These are phyloP conservation scores for Baryphthengus martii DNA, from an alignment of 2,113 vertebrate species.

Conservation along the genomic window DNA sequence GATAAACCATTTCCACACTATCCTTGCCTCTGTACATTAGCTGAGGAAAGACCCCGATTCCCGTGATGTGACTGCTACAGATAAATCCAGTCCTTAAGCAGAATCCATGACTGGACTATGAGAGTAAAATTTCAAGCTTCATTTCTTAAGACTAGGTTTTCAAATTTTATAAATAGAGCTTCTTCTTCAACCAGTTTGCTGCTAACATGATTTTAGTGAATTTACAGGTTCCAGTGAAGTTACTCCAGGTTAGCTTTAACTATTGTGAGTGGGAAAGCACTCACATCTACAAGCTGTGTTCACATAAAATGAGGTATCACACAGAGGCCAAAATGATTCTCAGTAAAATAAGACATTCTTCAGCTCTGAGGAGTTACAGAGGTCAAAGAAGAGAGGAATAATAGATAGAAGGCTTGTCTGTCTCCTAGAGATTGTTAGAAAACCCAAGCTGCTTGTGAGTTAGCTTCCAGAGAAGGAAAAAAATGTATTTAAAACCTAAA, in stretches of 20 bases:
- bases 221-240: background rate
- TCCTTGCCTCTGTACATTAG: background rate
- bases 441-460: background rate
- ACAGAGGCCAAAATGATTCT: background rate
- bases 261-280: background rate
- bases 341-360: background rate
- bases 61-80: background rate
- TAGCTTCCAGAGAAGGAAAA: background rate
- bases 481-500: background rate
- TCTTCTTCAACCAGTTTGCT: background rate
- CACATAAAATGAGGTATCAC: background rate
- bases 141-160: background rate
- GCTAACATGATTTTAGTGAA: background rate
- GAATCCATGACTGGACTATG: rapidly evolving
- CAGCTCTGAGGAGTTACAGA: background rate
- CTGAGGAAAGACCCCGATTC: background rate
- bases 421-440: background rate
- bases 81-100: background rate
- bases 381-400: background rate
- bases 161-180: background rate
- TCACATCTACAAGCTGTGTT: background rate
- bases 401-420: background rate
- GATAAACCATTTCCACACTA: background rate
- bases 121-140: background rate
- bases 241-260: background rate